phyloP scores from a whole-genome alignment of 2,888 invertebrate species.

The Coleophora flavipennella region DNA sequence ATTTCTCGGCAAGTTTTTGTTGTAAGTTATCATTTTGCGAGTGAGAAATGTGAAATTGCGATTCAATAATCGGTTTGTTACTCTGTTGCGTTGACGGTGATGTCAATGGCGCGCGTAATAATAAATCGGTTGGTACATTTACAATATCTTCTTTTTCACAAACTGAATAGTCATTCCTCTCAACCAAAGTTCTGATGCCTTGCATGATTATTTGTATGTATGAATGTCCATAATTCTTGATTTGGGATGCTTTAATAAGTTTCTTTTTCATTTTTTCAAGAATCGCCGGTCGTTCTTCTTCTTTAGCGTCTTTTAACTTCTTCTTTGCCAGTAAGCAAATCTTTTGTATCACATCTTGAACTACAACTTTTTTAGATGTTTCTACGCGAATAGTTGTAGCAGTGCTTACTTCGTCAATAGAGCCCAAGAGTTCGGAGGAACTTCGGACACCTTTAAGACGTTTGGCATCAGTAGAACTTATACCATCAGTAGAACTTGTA shows the following conservation, averaged over 20 bases:
- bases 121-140: too few species aligned
- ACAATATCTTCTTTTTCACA: background rate
- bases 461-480: too few species aligned
- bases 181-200: conserved; percentile 29
- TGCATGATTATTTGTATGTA: conserved; percentile 41
- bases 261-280: conserved; percentile 26
- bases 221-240: conserved; percentile 25
- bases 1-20: conserved; percentile 15
- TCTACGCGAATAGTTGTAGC: too few species aligned
- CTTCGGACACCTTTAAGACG: too few species aligned
- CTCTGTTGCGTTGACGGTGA: too few species aligned
- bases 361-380: conserved; percentile 15
- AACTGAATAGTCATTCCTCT: conserved; percentile 6
- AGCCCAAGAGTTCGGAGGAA: too few species aligned
- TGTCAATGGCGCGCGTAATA: too few species aligned
- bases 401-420: too few species aligned
- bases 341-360: conserved; percentile 28
- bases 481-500: too few species aligned
- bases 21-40: background rate
- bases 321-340: conserved; percentile 25
- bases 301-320: conserved; percentile 4
- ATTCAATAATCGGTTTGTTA: too few species aligned
- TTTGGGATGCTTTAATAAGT: conserved; percentile 25
- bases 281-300: conserved; percentile 6
- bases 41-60: background rate